Base-by-base conservation (phyloP, 2,888 invertebrate species). In the Macaria liturata region DNA sequence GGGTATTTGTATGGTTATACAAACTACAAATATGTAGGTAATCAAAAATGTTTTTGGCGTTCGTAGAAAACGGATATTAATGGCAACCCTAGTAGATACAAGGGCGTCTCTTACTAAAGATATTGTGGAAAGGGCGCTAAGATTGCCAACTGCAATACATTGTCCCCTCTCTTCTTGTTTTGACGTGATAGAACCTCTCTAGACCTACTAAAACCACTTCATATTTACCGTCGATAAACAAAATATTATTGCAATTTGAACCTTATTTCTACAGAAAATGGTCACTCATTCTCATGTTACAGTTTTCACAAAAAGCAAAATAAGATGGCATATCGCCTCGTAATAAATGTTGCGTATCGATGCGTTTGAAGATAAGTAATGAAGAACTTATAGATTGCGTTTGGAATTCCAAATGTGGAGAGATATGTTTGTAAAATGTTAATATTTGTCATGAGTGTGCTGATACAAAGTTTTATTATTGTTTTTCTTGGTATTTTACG, bases 301-400 rank as follows among this genome's bases (percentile, higher is more conserved):
- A 43, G 4, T 48, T 61, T 65, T 62, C 20, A 2, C 3, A 6
- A 46, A 46, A 3, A 42, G 67, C 32, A 57, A 37, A 6, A 20
- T 67, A 67, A 55, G 30, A 68, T 81, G 70, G 83, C 71, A 67
- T 72, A 76, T 73, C 68, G 72, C 76, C 79, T 69, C 77, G 82
- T 89, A 88, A 91, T 90, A 91, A 91, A 91, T 91, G 90, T 86
- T 86, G 86, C 86, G 88, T 88, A 88, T 88, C 87, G 88, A 90
- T 88, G 91, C 86, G 85, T 87, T 84, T 90, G 87, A 88, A 88
- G 90, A 90, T 91, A 89, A 88, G 88, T 90, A 86, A 90, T 89
- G 90, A 89, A 86, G 80, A 83, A 84, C 83, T 83, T 87, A 83
- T 84, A 86, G 76, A 79, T 82, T 80, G 77, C 74, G 81, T 81